Base-by-base conservation (phyloP, 2,113 vertebrate genomes). In the Hystrix brachyura region DNA sequence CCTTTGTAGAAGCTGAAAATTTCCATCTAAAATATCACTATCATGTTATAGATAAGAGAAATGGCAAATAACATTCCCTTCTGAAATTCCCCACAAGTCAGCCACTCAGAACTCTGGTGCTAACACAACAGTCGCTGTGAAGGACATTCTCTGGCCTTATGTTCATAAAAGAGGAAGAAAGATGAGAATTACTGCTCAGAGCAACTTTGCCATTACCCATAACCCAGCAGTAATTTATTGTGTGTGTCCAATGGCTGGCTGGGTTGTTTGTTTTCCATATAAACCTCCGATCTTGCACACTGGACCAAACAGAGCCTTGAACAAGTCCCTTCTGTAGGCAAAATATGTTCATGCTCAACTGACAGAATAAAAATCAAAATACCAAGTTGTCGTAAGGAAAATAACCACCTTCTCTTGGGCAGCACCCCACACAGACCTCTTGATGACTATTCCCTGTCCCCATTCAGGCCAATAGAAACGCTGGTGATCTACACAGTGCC, bases 171-270 rank as follows among this genome's bases (percentile, higher is more conserved):
- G 80, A 51, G 23, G 46, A 94, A 38, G 55, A 90, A 19, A 87
- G 46, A 91, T 82, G 71, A 96, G 78, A 84, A 95, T 90, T 88
- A 88, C 71, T 59, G 81, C 87, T 90, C 72, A 80, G 87, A 95
- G 64, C 62, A 78, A 60, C 82, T 94, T 85, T 55, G 80, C 85
- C 53, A 18, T 29, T 76, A 82, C 67, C 53, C 48, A 64, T 55
- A 85, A 74, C 48, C 92, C 1, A 15, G 65, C 51, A 78, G 46
- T 90, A 72, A 91, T 96, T 95, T 94, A 96, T 51, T 32, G 14
- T 29, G 78, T 87, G 85, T 65, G 62, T 67, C 71, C 69, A 87
- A 59, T 34, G 87, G 87, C 55, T 3, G 0, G 46, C 55, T 38
- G 60, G 14, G 13, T 65, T 76, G 85, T 92, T 96, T 90, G 62